phyloP scores from a whole-genome alignment of 2,888 invertebrate species.

The Lamellibrachia satsuma region DNA sequence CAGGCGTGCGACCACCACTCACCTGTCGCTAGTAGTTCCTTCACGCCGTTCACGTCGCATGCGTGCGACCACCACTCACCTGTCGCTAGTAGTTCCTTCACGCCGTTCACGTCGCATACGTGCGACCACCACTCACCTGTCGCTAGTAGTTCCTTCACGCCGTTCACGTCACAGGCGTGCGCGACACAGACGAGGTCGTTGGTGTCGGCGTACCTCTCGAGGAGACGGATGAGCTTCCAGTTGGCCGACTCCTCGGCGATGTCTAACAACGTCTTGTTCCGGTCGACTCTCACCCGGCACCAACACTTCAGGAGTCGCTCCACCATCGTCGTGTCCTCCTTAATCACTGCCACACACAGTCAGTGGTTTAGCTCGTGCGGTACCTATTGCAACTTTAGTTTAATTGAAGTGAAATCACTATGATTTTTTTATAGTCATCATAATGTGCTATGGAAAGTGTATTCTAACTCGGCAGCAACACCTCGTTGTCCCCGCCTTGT shows the following conservation, averaged over 20 bases:
- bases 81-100: constrained; percentile 41
- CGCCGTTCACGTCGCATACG: constrained; percentile 38
- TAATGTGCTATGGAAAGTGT: too few relatives aligned
- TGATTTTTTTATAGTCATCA: background rate
- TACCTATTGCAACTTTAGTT: background rate
- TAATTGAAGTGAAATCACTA: background rate
- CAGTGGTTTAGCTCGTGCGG: too few relatives aligned
- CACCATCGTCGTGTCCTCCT: constrained; percentile 41
- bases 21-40: background rate
- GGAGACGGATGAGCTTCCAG: constrained; percentile 38
- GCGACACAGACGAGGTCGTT: constrained; percentile 48
- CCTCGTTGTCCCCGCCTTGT: too few relatives aligned
- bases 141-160: constrained; percentile 40
- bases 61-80: constrained; percentile 34
- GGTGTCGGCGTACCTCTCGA: constrained; percentile 39
- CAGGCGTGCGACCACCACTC: background rate
- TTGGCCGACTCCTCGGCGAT: constrained; percentile 49
- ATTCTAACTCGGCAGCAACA: too few relatives aligned
- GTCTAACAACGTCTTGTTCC: constrained; percentile 42
- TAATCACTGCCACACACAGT: constrained; percentile 37
- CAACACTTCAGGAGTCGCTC: constrained; percentile 44
- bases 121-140: constrained; percentile 36
- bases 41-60: too few relatives aligned
- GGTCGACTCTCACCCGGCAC: constrained; percentile 44
- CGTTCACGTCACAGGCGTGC: constrained; percentile 43